phyloP scores from a whole-genome alignment of 2,888 invertebrate genomes.

The Eristalinus aeneus region DNA sequence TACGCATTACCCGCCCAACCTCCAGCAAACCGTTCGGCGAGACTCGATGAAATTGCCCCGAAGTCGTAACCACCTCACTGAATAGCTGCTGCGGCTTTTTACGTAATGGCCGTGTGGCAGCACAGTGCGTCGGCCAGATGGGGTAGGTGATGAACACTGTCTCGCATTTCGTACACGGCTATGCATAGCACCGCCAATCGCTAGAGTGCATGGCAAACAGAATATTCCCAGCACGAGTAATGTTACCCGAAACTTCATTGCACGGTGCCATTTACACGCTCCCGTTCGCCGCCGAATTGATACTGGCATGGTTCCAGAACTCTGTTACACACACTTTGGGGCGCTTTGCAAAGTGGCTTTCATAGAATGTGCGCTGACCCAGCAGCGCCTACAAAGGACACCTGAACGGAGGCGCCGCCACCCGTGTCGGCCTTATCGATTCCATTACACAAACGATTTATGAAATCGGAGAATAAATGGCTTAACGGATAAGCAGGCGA shows the following conservation, averaged over 20 bases:
- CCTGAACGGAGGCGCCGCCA: not conserved
- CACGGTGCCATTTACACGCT: not conserved
- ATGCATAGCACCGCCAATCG: slow-evolving; percentile 13
- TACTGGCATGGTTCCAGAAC: slow-evolving; percentile 36
- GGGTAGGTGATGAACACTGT: slow-evolving; percentile 53
- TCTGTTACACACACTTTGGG: not conserved
- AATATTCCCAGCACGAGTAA: slow-evolving; percentile 12
- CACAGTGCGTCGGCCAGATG: not conserved
- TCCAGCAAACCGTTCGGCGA: slow-evolving; percentile 33
- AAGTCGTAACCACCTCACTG: slow-evolving; percentile 29
- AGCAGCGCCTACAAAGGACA: not conserved
- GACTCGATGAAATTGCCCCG: slow-evolving; percentile 50
- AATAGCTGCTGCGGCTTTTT: not conserved
- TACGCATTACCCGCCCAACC: slow-evolving; percentile 51
- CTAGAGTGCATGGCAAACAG: slow-evolving; percentile 21
- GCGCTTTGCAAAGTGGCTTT: slow-evolving; percentile 23
- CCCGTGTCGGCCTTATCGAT: slow-evolving; percentile 35
- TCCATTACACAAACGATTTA: slow-evolving; percentile 47
- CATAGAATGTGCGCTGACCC: slow-evolving; percentile 27
- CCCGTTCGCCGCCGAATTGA: not conserved
- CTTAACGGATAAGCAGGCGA: slow-evolving; percentile 6
- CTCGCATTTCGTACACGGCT: slow-evolving; percentile 48
- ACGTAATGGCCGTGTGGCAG: not conserved
- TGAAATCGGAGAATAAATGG: slow-evolving; percentile 47
- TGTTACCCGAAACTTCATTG: slow-evolving; percentile 19